Evolutionary conservation across 1,140 invertebrate genomes (phyloP).

Genomic region (Pomacea maculata): DNA sequence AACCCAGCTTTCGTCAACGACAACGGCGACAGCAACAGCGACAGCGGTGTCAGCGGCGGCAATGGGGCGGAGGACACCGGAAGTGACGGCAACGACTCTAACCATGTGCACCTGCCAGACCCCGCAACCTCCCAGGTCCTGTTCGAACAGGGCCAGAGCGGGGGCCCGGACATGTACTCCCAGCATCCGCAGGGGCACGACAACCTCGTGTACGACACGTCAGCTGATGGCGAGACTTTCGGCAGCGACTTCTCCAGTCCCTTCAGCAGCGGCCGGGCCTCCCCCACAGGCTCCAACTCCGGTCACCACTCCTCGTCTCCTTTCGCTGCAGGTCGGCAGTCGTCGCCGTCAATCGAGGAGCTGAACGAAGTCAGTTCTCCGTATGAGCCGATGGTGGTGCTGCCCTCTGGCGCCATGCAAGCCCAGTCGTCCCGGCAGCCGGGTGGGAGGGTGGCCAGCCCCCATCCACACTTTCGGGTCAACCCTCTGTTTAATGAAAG

Average conservation of each 20-base stretch:
- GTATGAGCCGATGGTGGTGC: conserved; percentile 11
- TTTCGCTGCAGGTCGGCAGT: background rate
- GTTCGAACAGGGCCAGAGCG: background rate
- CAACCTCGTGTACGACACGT: conserved; percentile 21
- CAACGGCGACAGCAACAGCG: conserved; percentile 6
- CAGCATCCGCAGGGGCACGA: background rate
- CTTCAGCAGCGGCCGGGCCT: background rate
- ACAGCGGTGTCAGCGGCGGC: conserved; percentile 29
- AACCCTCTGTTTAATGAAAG: conserved; percentile 6
- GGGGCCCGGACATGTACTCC: background rate
- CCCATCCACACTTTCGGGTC: background rate
- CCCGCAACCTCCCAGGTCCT: background rate
- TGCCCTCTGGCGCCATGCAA: conserved; percentile 13
- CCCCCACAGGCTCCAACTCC: background rate
- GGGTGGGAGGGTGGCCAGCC: no score
- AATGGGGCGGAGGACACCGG: conserved; percentile 23
- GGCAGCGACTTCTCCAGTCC: conserved; percentile 6
- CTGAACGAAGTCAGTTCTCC: background rate
- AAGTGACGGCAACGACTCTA: conserved; percentile 15
- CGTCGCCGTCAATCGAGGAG: conserved; percentile 1
- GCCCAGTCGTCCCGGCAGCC: background rate
- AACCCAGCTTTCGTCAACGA: conserved; percentile 11
- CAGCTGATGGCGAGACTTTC: background rate
- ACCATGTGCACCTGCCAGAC: background rate
- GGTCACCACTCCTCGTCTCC: conserved; percentile 6